phyloP scores from a whole-genome alignment of 30 jellyfish, hydroid and myxozoan species.

The Turritopsis dohrnii region DNA sequence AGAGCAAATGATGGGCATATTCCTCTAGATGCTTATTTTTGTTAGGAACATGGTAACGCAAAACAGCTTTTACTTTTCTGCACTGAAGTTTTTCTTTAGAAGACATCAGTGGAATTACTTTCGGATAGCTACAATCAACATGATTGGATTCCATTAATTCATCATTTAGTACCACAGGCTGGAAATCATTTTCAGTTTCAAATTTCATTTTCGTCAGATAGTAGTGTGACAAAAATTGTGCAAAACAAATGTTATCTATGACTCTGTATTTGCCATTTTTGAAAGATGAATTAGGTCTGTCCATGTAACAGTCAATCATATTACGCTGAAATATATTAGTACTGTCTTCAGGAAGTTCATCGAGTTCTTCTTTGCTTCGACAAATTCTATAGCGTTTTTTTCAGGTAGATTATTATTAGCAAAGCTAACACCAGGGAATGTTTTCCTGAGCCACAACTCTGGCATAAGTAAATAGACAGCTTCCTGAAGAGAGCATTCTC shows the following conservation, averaged over 20 bases:
- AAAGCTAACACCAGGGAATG: neutral
- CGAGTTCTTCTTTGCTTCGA: slow-evolving; percentile 6
- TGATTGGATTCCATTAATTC: slow-evolving; percentile 6
- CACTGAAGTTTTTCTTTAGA: slow-evolving; percentile 21
- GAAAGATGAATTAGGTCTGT: slow-evolving; percentile 1
- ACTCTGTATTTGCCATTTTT: neutral
- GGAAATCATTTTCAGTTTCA: slow-evolving; percentile 2
- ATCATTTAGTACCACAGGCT: slow-evolving; percentile 2
- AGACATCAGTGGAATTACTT: slow-evolving; percentile 7
- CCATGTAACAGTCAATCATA: slow-evolving; percentile 15
- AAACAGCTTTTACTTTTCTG: slow-evolving; percentile 24
- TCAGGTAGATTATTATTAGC: neutral
- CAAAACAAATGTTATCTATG: neutral
- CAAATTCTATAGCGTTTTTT: neutral
- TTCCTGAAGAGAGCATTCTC: slow-evolving; percentile 5
- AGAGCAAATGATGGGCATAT: slow-evolving; percentile 25
- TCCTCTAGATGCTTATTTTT: slow-evolving; percentile 15
- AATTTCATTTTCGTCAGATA: neutral
- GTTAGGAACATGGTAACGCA: slow-evolving; percentile 27
- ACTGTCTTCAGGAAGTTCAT: slow-evolving; percentile 5
- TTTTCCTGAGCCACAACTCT: slow-evolving; percentile 4
- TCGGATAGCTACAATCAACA: neutral
- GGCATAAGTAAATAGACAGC: slow-evolving; percentile 17
- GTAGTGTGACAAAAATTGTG: slow-evolving; percentile 4
- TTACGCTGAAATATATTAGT: slow-evolving; percentile 1